Evolutionary conservation across 2,888 invertebrate species (phyloP), one percentile per base, ranked within the genome.

Genomic region (Cabera pusaria): DNA sequence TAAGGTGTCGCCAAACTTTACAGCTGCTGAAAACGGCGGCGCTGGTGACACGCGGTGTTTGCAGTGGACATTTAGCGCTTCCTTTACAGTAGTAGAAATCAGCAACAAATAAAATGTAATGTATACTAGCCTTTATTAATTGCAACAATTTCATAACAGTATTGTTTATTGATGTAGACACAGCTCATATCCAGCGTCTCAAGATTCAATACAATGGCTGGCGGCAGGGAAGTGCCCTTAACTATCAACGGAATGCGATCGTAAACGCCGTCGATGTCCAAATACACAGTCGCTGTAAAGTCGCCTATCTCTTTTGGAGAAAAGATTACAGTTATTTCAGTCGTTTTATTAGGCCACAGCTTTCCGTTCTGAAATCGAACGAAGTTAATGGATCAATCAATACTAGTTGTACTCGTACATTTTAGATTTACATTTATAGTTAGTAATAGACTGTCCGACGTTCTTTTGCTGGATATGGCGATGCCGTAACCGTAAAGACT

Each of bases 81-180:
- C n/a, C n/a, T n/a, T n/a, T n/a, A n/a, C n/a, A n/a, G n/a, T n/a
- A n/a, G n/a, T n/a, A n/a, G n/a, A n/a, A n/a, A n/a, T n/a, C n/a
- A n/a, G n/a, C n/a, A n/a, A n/a, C n/a, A n/a, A n/a, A 14, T 14
- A 2, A 14, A 14, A 14, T 14, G 14, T 14, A 14, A 12, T 10
- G 4, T 26, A 37, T 69, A 91, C n/a, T n/a, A n/a, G n/a, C 91
- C 91, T 76, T 79, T 89, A 62, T 91, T 91, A n/a, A 74, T 78
- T 9, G 87, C 88, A 6, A 90, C 82, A 9, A 93, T 79, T 83
- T 93, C 92, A 52, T 92, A 93, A 51, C 90, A 79, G 58, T 93
- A 92, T 8, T 71, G 67, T 7, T 91, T 90, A 45, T 90, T 90
- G 11, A 92, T 80, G 49, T 91, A 93, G 22, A 92, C 87, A 35